Base-by-base conservation (phyloP, 2,888 invertebrate species). In the Andrena bicolor region DNA sequence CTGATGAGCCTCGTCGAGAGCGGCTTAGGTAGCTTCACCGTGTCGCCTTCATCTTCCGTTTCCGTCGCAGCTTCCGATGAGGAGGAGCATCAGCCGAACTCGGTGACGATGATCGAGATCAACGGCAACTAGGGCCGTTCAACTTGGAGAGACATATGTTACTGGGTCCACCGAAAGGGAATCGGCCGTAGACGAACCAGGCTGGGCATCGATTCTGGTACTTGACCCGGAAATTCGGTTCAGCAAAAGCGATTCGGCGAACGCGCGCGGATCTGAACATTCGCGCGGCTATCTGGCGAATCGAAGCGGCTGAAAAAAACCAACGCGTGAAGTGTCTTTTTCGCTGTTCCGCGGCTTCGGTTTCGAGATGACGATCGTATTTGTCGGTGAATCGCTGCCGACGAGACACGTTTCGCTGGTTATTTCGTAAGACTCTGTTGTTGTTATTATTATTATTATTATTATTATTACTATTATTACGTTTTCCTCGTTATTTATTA, bases 1-100 rank as follows among this genome's bases (percentile, higher is more conserved):
- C 84, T 92, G 51, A 86, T 91, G 76, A 91, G 89, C 71, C 83
- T 92, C 28, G 86, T 92, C 23, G 91, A 91, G 80, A 92, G 89
- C 64, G 92, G 92, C 4, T 71, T 92, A n/a, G 87, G 84, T 41
- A 88, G 88, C 58, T 92, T 91, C 81, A 86, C 89, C n/a, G 80
- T 89, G 8, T 72, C 87, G 32, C 86, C 90, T 1, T 74, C 84
- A 10, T 49, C 41, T 13, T 74, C 41, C 41, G 41, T 41, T 16
- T 41, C 41, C 16, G 41, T 41, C 1, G 41, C 41, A 13, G 13
- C 83, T 7, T 53, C 77, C 1, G 65, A 74, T 32, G 89, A 86
- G 28, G 80, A 88, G 41, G 89, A 88, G n/a, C 84, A 78, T 8
- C 82, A 74, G 13, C 66, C 76, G 20, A 89, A 90, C 41, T 85